Percentiles rank a stretch among this genome's conserved stretches.
phyloP scores from a whole-genome alignment of 2,797 vertebrate species.

The Pempheris klunzingeri region DNA sequence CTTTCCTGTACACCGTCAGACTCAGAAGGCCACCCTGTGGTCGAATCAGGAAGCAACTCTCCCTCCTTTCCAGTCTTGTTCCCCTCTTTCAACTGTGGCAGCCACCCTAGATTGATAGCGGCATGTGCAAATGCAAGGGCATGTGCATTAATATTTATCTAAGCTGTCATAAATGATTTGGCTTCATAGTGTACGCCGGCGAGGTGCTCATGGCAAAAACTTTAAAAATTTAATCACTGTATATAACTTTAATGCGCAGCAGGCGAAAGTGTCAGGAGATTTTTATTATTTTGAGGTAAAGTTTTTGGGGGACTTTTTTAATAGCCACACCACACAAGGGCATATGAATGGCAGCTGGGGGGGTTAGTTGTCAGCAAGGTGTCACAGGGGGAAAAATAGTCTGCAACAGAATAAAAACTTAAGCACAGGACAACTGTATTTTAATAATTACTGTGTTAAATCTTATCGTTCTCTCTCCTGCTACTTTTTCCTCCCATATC shows the following conservation, averaged over 20 bases:
- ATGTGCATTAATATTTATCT: slow-evolving; percentile 99
- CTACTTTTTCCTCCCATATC: slow-evolving; percentile 7
- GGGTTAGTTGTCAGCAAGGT: slow-evolving; percentile 56
- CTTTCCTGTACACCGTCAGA: slow-evolving; percentile 67
- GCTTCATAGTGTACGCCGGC: slow-evolving; percentile 91
- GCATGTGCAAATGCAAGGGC: slow-evolving; percentile 94
- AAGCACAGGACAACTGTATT: slow-evolving; percentile 28
- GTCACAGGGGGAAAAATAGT: slow-evolving; percentile 55
- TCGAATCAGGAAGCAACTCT: slow-evolving; percentile 90
- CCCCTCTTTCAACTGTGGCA: slow-evolving; percentile 56
- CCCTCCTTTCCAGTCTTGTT: slow-evolving; percentile 46
- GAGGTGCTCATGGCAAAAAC: slow-evolving; percentile 97
- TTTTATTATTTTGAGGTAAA: slow-evolving; percentile 94
- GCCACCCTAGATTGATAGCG: slow-evolving; percentile 92
- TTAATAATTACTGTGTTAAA: slow-evolving; percentile 61
- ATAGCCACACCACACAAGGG: slow-evolving; percentile 68
- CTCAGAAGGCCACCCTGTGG: slow-evolving; percentile 98
- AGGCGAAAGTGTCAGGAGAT: slow-evolving; percentile 94
- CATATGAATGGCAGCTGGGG: slow-evolving; percentile 62
- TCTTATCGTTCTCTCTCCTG: slow-evolving; percentile 29
- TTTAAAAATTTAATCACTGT: slow-evolving; percentile 97
- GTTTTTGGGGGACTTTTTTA: slow-evolving; percentile 84
- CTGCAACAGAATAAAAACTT: slow-evolving; percentile 51
- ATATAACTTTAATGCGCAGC: slow-evolving; percentile 98
- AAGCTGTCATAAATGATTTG: slow-evolving; percentile 99